Conservation (phyloP, 92 coral and sea anemone species). For the Parazoanthus atlanticus region DNA sequence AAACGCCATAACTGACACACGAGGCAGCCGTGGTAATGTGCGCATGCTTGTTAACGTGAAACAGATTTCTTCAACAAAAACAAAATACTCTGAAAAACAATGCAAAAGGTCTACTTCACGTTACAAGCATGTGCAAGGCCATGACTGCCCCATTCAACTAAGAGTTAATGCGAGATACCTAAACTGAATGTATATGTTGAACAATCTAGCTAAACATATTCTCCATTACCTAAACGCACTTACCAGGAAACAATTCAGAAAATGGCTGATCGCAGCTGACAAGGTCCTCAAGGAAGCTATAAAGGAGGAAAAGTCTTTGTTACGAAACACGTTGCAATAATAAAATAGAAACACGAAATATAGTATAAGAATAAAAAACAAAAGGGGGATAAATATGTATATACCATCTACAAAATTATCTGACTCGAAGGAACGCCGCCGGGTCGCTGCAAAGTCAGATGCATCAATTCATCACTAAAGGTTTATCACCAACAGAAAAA, state of each 20-base stretch:
- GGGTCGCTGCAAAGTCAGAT: not conserved
- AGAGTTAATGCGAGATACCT: too few species aligned
- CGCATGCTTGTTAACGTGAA: too few species aligned
- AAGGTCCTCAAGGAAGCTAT: constrained; percentile 84
- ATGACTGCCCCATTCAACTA: too few species aligned
- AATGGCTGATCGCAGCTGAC: constrained; percentile 91
- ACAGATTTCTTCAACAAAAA: too few species aligned
- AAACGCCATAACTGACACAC: too few species aligned
- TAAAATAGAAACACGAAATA: not conserved
- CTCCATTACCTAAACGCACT: constrained; percentile 23
- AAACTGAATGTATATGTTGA: too few species aligned
- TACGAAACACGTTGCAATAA: not conserved
- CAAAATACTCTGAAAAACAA: too few species aligned
- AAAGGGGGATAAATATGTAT: not conserved
- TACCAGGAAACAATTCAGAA: constrained; percentile 95
- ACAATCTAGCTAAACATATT: not conserved
- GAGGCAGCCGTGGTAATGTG: too few species aligned
- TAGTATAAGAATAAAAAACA: not conserved
- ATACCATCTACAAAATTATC: not conserved
- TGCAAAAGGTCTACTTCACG: too few species aligned
- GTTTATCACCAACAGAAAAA: not conserved
- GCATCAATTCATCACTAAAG: not conserved
- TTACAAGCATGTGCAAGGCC: too few species aligned
- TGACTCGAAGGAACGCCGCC: not conserved
- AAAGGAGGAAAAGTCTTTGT: not conserved